Evolutionary conservation across 2,888 invertebrate genomes (phyloP), one percentile per base, ranked within the genome.

Genomic region (Hypsopygia costalis): DNA sequence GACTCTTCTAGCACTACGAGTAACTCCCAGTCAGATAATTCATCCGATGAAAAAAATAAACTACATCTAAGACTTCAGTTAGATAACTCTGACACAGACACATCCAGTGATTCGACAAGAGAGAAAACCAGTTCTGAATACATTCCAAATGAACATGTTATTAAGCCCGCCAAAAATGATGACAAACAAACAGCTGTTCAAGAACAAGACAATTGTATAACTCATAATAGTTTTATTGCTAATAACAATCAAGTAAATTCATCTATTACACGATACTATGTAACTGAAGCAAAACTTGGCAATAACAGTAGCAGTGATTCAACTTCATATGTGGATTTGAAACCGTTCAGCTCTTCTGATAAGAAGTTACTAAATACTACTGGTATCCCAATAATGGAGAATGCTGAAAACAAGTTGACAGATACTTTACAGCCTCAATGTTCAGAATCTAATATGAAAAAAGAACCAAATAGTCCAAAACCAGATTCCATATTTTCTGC

Each of bases 1-100:
- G 82, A 87, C 41, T 78, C 85, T 1, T 78, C 78, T 41, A 79
- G 71, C 55, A 62, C 69, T 41, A 72, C 78, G 22, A 85, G 80
- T 56, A 76, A 75, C 44, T 75, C 87, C 9, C 79, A 77, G n/a
- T 87, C 85, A 1, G 88, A 88, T 40, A 82, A 79, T 52, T 87
- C 87, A 8, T 80, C 79, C 1, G 87, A 87, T 67, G 88, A 87
- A 49, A 87, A 81, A 60, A 85, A 82, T 49, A 85, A 82, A 62
- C 51, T 86, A 11, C 81, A 85, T 43, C 55, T 87, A 38, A 61
- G 80, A 43, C 55, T 88, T 33, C 80, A 78, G 30, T 55, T 87
- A 41, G 85, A 88, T 44, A 81, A 86, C 45, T 88, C 87, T 0
- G 88, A 88, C 40, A 88, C 87, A 6, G 88, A 88, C 40, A 85